phyloP scores from a whole-genome alignment of 2,113 vertebrate genomes.

The Chascanopsetta lugubris region DNA sequence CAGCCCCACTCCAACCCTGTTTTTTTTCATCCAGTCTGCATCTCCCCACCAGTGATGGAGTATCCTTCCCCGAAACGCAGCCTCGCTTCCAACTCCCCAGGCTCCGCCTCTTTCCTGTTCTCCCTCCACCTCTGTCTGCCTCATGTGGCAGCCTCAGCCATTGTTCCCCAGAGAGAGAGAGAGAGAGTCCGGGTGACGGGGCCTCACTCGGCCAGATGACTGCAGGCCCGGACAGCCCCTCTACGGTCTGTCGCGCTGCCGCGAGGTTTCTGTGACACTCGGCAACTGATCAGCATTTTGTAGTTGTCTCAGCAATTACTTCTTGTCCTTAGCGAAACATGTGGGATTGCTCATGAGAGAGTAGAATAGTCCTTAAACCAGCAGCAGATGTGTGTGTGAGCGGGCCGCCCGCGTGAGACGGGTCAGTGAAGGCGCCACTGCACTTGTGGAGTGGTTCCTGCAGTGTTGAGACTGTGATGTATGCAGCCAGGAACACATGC shows the following conservation, averaged over 20 bases:
- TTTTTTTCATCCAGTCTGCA: constrained; percentile 34
- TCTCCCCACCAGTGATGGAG: constrained; percentile 47
- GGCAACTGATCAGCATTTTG: constrained; percentile 63
- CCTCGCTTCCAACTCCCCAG: constrained; percentile 40
- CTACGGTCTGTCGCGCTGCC: constrained; percentile 24
- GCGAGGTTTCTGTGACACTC: constrained; percentile 59
- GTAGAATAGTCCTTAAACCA: constrained; percentile 56
- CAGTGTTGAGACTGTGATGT: background rate
- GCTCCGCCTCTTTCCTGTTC: constrained; percentile 42
- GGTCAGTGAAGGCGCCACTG: constrained; percentile 26
- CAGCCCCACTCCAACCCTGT: constrained; percentile 11
- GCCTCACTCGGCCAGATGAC: constrained; percentile 41
- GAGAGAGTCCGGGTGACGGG: constrained; percentile 41
- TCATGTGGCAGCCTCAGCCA: constrained; percentile 24
- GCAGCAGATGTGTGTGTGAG: constrained; percentile 64
- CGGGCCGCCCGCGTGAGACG: constrained; percentile 18
- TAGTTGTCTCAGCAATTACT: constrained; percentile 69
- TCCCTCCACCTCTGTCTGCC: constrained; percentile 34
- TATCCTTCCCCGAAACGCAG: constrained; percentile 48
- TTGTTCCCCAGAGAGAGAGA: constrained; percentile 14
- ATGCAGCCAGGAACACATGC: constrained; percentile 24
- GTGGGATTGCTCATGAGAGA: constrained; percentile 61
- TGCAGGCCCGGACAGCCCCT: constrained; percentile 29
- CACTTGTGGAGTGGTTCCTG: constrained; percentile 10
- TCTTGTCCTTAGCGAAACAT: constrained; percentile 48